Evolutionary conservation across 2,113 vertebrate genomes (phyloP), one percentile per base, ranked within the genome.

Genomic region (Morone chrysops): DNA sequence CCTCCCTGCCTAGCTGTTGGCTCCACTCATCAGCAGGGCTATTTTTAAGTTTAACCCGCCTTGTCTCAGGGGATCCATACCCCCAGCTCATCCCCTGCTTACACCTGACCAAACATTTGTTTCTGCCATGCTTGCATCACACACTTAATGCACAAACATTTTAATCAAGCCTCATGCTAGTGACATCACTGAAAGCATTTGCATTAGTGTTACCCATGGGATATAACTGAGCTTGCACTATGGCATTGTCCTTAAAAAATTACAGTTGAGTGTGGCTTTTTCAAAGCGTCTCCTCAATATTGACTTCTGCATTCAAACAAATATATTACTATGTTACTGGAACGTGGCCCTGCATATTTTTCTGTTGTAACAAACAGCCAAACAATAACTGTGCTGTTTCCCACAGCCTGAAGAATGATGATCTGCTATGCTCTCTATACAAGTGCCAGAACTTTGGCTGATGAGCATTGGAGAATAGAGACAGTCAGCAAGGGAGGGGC

Each of bases 41-140:
- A 92, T 94, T 92, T 94, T 91, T 93, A 92, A 82, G 75, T 87
- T 80, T 85, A 88, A 85, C 81, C 87, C 89, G 87, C 73, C 59
- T 74, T 16, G 67, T 85, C 82, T 81, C 57, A 41, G 63, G 74
- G 70, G 76, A 88, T 91, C 70, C 69, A 73, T 67, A 65, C 31
- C 51, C 62, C 56, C 38, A 20, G 71, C 76, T 84, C 89, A 88
- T 86, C 85, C 78, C 76, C 67, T 71, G 71, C 78, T 83, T 87
- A 84, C 71, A 7, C 84, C 61, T 87, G 70, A 80, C 60, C 77
- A 79, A 83, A 85, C 75, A 79, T 69, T 70, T 20, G 62, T 48
- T 72, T 89, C 68, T 78, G 69, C 70, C 66, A 14, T 17, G 48
- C 56, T 68, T 62, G 54, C 67, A 40, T 75, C 67, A 71, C 59